Percentiles rank a stretch among this genome's conserved stretches.
These are phyloP conservation scores for Seladonia tumulorum DNA, from an alignment of 2,888 invertebrate species.

Conservation along the genomic window DNA sequence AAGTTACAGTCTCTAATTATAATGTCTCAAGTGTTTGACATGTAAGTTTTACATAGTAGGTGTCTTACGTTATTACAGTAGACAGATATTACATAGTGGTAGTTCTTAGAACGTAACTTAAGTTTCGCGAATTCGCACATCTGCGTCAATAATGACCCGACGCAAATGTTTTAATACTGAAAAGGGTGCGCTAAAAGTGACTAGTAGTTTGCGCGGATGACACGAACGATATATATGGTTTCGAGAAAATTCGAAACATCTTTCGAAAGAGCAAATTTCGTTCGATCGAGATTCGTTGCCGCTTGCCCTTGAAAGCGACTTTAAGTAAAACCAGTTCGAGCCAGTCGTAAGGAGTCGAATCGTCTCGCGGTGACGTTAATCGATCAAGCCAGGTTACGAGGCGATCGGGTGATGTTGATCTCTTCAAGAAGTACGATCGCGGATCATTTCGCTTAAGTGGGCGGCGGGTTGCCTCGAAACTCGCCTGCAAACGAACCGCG, in stretches of 20 bases:
- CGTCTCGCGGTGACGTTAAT: conserved; percentile 60
- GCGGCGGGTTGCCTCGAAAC: background rate
- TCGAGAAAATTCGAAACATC: background rate
- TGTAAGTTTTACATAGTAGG: background rate
- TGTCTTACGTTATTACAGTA: too few relatives aligned
- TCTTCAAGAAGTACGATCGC: background rate
- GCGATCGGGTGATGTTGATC: conserved; percentile 17
- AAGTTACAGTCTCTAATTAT: too few relatives aligned
- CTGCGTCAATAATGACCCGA: background rate
- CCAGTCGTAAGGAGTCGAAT: conserved; percentile 59
- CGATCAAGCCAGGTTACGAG: conserved; percentile 54
- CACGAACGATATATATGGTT: background rate
- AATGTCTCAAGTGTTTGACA: background rate
- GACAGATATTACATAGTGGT: background rate
- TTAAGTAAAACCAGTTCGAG: conserved; percentile 70
- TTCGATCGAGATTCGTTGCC: conserved; percentile 3
- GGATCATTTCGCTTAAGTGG: background rate
- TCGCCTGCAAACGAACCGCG: background rate
- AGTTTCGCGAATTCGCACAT: background rate
- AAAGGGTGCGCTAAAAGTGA: background rate
- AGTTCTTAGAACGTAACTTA: background rate
- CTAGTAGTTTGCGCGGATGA: background rate
- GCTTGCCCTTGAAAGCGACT: conserved; percentile 5
- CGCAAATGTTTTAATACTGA: background rate
- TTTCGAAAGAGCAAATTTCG: background rate